Evolutionary conservation across 2,888 invertebrate genomes (phyloP).

Genomic region (Alentia gelatinosa): DNA sequence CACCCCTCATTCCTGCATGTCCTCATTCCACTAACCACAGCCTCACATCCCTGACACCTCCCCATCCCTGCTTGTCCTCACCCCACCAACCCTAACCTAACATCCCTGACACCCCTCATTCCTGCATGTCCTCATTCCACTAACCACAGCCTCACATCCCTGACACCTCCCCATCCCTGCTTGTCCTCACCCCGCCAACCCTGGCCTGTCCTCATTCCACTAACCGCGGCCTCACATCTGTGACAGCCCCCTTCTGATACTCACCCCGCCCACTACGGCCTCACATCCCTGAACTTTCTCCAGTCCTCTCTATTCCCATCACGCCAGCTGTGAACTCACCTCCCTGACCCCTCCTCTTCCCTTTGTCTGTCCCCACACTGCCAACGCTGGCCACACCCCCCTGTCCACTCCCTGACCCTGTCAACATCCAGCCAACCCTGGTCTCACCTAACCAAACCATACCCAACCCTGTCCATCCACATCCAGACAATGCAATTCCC

Average conservation of each 20-base stretch:
- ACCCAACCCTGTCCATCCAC: neutral
- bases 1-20: neutral
- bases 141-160: neutral
- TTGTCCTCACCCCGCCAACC: neutral
- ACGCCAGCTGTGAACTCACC: neutral
- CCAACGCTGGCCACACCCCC: neutral
- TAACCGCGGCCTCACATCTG: neutral
- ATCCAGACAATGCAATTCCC: neutral
- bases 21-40: neutral
- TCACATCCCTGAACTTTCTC: no score
- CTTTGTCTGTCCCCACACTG: neutral
- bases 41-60: neutral
- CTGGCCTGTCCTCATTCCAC: neutral
- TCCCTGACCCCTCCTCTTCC: neutral
- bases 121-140: neutral
- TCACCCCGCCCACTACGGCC: neutral
- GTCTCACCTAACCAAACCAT: neutral
- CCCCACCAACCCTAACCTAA: neutral
- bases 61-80: no score
- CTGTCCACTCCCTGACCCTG: neutral
- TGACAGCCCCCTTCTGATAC: neutral
- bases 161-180: neutral
- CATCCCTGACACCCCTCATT: neutral
- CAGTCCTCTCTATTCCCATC: neutral
- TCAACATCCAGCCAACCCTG: neutral